A percentile compares a stretch with the other conserved stretches of the same genome.
Evolutionary conservation across 2,797 vertebrate species (phyloP).

Genomic region (Ptychobarbus kaznakovi): DNA sequence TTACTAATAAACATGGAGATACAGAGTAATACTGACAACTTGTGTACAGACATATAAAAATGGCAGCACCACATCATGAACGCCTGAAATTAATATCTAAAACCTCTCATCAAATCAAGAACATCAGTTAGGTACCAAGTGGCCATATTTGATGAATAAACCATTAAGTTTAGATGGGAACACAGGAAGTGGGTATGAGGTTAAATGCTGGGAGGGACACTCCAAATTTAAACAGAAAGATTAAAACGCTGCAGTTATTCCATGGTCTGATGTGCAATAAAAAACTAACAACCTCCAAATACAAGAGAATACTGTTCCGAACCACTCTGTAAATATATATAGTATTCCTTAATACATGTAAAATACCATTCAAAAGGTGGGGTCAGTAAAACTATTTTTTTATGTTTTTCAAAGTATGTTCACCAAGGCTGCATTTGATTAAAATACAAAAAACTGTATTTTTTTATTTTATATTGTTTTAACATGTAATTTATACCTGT

Average conservation of each 20-base stretch:
- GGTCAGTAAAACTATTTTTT: not conserved
- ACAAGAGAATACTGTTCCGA: not conserved
- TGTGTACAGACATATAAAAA: not conserved
- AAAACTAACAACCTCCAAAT: not conserved
- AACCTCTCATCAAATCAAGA: not conserved
- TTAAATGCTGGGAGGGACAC: constrained; percentile 37
- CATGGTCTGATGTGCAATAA: not conserved
- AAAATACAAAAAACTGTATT: not conserved
- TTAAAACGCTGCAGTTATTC: constrained; percentile 8
- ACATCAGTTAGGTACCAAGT: not conserved
- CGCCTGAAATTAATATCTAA: not conserved
- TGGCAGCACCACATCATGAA: not conserved
- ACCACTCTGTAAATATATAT: not conserved
- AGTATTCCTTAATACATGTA: not conserved
- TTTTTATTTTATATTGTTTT: not conserved
- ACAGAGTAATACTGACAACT: not conserved
- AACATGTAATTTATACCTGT: not conserved
- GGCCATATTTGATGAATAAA: not conserved
- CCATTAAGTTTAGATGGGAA: constrained; percentile 39
- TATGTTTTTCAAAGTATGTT: too few relatives aligned
- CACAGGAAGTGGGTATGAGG: constrained; percentile 54
- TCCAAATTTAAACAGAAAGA: constrained; percentile 25
- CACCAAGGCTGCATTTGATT: not conserved
- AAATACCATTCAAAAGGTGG: not conserved
- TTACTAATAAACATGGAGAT: constrained; percentile 16